Base-by-base conservation (phyloP, 2,888 invertebrate genomes). In the Lasioglossum figueresi region DNA sequence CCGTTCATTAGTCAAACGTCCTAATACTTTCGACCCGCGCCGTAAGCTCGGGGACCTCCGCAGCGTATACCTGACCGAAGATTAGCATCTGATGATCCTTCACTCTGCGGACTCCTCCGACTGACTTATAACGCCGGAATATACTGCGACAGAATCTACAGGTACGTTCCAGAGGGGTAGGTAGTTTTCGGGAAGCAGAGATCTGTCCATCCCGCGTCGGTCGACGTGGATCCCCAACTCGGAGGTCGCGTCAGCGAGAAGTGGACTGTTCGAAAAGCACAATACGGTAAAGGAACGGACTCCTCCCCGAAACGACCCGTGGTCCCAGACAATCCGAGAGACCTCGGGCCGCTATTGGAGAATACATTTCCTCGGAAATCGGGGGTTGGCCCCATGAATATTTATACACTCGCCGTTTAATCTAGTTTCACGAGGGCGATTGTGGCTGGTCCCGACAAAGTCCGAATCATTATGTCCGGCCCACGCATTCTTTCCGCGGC, bases 391-490 rank as follows among this genome's bases (percentile, higher is more conserved):
- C 70, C 10, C 76, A 81, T 83, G 85, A 87, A 89, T 89, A 88
- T 88, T 83, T 84, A 87, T 78, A 43, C 43, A 82, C 84, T 82
- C 66, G 74, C 70, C 66, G 68, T 77, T 86, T 89, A 90, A 90
- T 91, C 88, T 84, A 91, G 88, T 86, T 91, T 82, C 86, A 83
- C 71, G 79, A 88, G 82, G 84, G 83, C 77, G 84, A 82, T 83
- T 79, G 80, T 71, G 88, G 82, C 89, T 88, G 87, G 91, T 88
- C 23, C 92, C 93, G 93, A 93, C 93, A 93, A 91, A 93, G 91
- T 92, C 91, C 92, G 92, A 94, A 94, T 94, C 93, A 93, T 94
- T 94, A 94, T 92, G 93, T 91, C 92, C 93, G 90, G 86, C 94
- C 94, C 93, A 93, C 93, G 93, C 93, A 92, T 93, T 94, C 92